Evolutionary conservation across 2,113 vertebrate species (phyloP).

Genomic region (Megaceryle maxima): DNA sequence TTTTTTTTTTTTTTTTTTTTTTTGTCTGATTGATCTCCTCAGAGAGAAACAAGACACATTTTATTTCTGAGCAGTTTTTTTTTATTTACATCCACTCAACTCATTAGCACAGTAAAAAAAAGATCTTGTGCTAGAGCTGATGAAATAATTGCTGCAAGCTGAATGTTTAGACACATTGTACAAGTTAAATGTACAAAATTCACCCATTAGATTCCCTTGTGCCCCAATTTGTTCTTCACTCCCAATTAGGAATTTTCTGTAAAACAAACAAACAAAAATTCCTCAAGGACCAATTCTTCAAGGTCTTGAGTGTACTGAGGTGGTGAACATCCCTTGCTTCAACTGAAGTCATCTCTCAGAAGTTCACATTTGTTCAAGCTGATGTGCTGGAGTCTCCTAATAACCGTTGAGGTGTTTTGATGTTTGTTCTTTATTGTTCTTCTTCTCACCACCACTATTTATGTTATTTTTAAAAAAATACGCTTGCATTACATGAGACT

Average conservation of each 20-base stretch:
- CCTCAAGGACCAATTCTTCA: background rate
- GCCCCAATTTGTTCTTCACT: background rate
- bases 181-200: background rate
- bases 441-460: background rate
- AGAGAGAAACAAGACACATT: background rate
- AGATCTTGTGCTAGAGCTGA: background rate
- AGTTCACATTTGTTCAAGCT: background rate
- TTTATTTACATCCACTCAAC: background rate
- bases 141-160: constrained; percentile 42
- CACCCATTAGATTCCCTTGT: background rate
- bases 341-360: background rate
- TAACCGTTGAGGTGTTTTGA: background rate
- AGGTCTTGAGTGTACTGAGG: background rate
- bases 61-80: constrained; percentile 7
- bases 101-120: background rate
- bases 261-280: background rate
- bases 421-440: background rate
- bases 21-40: background rate
- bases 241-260: background rate
- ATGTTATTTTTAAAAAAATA: background rate
- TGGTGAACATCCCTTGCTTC: fast-evolving
- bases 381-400: background rate
- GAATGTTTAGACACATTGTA: background rate
- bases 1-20: background rate
- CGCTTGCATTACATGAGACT: background rate